Conservation (phyloP, 2,113 vertebrate species). For the Sterrhoptilus dennistouni region DNA sequence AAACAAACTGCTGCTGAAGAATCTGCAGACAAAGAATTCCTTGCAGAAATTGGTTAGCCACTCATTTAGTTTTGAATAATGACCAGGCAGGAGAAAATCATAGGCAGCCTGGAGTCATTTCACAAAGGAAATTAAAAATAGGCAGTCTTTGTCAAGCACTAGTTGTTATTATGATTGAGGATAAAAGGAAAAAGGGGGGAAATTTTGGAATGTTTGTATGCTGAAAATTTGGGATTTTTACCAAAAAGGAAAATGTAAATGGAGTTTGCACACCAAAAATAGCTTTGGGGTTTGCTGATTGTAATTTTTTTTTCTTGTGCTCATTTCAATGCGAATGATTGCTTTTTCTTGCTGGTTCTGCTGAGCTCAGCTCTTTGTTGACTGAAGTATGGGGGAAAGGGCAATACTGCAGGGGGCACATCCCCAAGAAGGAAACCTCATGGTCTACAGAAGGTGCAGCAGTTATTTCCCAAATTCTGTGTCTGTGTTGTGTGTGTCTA, state of each 20-base stretch:
- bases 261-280: constrained; percentile 54
- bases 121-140: constrained; percentile 62
- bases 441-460: background rate
- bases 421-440: background rate
- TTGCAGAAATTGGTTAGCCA: constrained; percentile 59
- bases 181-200: constrained; percentile 21
- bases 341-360: background rate
- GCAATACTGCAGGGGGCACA: background rate
- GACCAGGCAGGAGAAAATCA: constrained; percentile 61
- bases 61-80: constrained; percentile 53
- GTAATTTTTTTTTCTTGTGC: background rate
- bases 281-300: constrained; percentile 47
- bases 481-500: background rate
- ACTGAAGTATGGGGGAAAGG: background rate
- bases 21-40: constrained; percentile 67
- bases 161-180: constrained; percentile 46
- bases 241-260: constrained; percentile 57
- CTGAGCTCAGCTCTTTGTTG: constrained; percentile 5
- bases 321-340: background rate
- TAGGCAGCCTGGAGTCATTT: constrained; percentile 47
- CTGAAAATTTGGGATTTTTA: constrained; percentile 44
- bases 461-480: background rate
- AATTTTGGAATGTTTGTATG: constrained; percentile 38
- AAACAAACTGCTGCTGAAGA: constrained; percentile 61
- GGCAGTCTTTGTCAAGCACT: constrained; percentile 45